Evolutionary conservation across 2,797 vertebrate species (phyloP).

Genomic region (Calcarius lapponicus): DNA sequence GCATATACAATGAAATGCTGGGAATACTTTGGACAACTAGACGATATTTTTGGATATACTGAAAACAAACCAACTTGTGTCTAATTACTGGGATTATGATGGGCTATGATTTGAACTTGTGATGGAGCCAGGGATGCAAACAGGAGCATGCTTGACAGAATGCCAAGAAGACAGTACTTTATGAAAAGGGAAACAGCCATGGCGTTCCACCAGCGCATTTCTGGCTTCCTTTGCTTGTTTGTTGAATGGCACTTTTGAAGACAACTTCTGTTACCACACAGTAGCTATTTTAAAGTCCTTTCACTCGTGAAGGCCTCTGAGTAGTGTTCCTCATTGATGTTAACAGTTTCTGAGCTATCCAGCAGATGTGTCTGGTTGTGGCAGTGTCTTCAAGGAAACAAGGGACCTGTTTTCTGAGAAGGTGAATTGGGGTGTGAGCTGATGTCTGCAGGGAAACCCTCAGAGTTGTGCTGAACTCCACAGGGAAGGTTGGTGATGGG

Average conservation of each 20-base stretch:
- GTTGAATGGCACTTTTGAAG: background rate
- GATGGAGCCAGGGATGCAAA: slow-evolving; percentile 62
- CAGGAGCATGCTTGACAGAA: slow-evolving; percentile 46
- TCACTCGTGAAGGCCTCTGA: background rate
- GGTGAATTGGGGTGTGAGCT: background rate
- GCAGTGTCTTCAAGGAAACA: background rate
- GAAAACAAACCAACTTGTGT: slow-evolving; percentile 57
- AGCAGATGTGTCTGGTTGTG: background rate
- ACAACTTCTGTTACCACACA: background rate
- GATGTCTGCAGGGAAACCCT: background rate
- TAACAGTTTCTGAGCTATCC: background rate
- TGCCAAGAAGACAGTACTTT: slow-evolving; percentile 40
- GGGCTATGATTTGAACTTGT: slow-evolving; percentile 63
- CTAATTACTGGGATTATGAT: slow-evolving; percentile 64
- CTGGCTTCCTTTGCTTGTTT: slow-evolving; percentile 39
- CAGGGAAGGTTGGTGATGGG: background rate
- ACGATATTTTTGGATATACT: slow-evolving; percentile 52
- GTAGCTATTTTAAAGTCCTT: slow-evolving; percentile 14
- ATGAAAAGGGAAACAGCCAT: background rate
- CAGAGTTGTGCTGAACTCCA: background rate
- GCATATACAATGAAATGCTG: slow-evolving; percentile 43
- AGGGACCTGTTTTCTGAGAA: background rate
- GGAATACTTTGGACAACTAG: slow-evolving; percentile 47
- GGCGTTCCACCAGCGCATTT: background rate
- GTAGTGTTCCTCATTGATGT: background rate